Base-by-base conservation (phyloP, 2,113 vertebrate genomes). In the Hypocryptadius cinnamomeus region DNA sequence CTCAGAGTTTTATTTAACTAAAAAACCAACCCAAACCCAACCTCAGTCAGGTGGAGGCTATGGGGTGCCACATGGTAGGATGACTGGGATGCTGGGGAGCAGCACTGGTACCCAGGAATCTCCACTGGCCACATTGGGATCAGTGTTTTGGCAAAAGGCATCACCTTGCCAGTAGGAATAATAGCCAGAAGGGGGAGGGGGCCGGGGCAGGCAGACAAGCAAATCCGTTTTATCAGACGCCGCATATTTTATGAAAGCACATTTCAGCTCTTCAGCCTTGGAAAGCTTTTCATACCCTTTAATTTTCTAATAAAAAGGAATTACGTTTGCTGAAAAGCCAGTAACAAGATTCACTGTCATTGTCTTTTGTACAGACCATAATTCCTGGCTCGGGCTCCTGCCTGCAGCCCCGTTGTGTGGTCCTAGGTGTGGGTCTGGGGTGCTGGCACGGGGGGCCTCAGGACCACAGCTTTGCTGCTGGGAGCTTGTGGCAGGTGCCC, bases 241-340 rank as follows among this genome's bases (percentile, higher is more conserved):
- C 73, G 82, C 96, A 89, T 97, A 97, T 97, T 97, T 97, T 95
- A 97, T 95, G 93, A 97, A 97, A 97, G 97, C 96, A 97, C 97
- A 97, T 97, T 97, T 97, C 95, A 96, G 97, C 95, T 97, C 96
- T 95, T 97, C 95, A 93, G 96, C 96, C 96, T 97, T 97, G 96
- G 97, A 96, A 97, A 97, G 97, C 97, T 97, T 95, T 96, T 96
- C 97, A 95, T 97, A 97, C 92, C 97, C 97, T 98, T 97, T 97
- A 97, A 97, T 98, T 98, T 97, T 97, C 97, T 97, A 98, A 97
- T 98, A 97, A 98, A 97, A 97, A 97, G 97, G 97, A 98, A 97
- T 97, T 97, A 97, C 77, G 16, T 97, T 97, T 97, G 95, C 96
- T 97, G 95, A 97, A 97, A 97, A 97, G 95, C 96, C 96, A 96